Base-by-base conservation (phyloP, 2,113 vertebrate genomes). In the Capricornis sumatraensis region DNA sequence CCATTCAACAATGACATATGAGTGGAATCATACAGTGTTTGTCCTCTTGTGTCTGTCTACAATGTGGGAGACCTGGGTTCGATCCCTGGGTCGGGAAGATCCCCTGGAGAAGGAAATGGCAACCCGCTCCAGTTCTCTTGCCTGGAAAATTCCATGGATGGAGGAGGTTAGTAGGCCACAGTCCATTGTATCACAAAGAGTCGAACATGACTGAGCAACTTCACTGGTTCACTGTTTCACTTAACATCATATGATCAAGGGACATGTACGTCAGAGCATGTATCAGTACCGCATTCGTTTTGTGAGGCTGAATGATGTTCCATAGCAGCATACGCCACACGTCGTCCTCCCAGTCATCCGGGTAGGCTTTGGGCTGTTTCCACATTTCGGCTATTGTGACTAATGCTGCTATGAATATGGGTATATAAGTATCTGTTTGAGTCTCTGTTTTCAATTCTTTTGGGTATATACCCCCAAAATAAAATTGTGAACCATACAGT, bases 281-380 rank as follows among this genome's bases (percentile, higher is more conserved):
- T 6, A 9, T 47, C 36, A 3, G 3, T 13, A 19, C 17, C 58
- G 19, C 33, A 21, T n/a, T 53, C 50, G 12, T 83, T 87, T n/a
- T 30, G 27, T 10, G 33, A 47, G 60, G 25, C 12, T 50, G 50
- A 74, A 47, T 13, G 11, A 33, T 55, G 40, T 8, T 28, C 7
- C 5, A 0, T 2, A 6, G 7, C 14, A 23, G 33, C 16, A 43
- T 5, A 1, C 16, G 5, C 33, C 30, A 8, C 17, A 1, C 62
- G 47, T 57, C 87, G 36, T 58, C n/a, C 71, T 45, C 13, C 23
- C 23, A 43, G 28, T 43, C 52, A 43, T 28, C 76, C 67, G 3
- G 7, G 11, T 1, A 33, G 86, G 30, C 55, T 33, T 43, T n/a
- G 7, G 30, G 28, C 3, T 74, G 19, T 53, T 76, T 82, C 45